A percentile compares a stretch with the other conserved stretches of the same genome.
phyloP scores from a whole-genome alignment of 1,140 invertebrate genomes.

The Andricus grossulariae region DNA sequence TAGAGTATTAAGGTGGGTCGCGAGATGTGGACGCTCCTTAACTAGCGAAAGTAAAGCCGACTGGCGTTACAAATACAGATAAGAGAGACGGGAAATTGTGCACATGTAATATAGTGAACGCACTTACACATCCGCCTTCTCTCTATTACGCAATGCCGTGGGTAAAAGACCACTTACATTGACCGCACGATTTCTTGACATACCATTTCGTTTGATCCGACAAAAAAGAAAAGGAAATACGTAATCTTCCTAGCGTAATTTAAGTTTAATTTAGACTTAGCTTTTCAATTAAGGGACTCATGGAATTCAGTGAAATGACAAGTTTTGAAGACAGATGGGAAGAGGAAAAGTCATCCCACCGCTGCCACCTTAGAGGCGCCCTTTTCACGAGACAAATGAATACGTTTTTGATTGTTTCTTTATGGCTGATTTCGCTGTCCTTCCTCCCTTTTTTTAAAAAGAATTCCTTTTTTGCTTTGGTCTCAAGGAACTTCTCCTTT shows the following conservation, averaged over 20 bases:
- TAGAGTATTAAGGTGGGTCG: constrained; percentile 32
- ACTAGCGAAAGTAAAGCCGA: constrained; percentile 53
- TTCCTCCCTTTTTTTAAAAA: no score
- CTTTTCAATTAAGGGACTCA: no score
- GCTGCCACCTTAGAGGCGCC: no score
- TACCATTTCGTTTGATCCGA: not conserved
- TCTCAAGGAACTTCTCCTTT: no score
- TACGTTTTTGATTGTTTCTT: not conserved
- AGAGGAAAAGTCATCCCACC: no score
- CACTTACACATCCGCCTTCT: constrained; percentile 17
- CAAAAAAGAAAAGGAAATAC: constrained; percentile 22
- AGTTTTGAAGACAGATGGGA: no score
- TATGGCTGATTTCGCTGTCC: not conserved
- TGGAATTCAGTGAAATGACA: no score
- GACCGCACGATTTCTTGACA: constrained; percentile 16
- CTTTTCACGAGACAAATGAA: not conserved
- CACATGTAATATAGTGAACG: not conserved
- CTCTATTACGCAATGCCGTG: constrained; percentile 20
- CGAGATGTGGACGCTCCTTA: constrained; percentile 43
- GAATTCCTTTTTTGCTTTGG: no score
- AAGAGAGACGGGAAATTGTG: constrained; percentile 13
- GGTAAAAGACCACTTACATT: constrained; percentile 22
- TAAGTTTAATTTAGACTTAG: no score
- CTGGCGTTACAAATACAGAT: constrained; percentile 7
- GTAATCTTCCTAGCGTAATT: not conserved